A percentile compares a stretch with the other conserved stretches of the same genome.
Evolutionary conservation across 2,113 vertebrate genomes (phyloP).

Genomic region (Sphaerodactylus townsendi): DNA sequence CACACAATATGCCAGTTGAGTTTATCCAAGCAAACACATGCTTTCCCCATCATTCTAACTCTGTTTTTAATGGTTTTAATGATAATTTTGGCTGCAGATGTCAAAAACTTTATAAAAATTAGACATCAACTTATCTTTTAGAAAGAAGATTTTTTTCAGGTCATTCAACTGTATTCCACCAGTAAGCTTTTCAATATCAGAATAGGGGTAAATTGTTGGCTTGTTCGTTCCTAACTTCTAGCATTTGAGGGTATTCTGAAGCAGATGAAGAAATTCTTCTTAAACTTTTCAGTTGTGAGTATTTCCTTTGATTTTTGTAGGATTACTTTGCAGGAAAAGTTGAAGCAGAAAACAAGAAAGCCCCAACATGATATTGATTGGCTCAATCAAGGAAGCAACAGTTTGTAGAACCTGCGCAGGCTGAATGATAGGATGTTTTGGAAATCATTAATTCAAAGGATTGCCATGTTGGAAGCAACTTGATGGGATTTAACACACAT

Average conservation of each 20-base stretch:
- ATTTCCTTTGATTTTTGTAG: background rate
- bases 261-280: background rate
- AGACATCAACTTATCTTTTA: conserved; percentile 20
- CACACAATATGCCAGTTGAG: too few species aligned
- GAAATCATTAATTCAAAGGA: too few species aligned
- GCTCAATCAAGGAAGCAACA: too few species aligned
- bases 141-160: conserved; percentile 8
- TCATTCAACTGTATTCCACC: background rate
- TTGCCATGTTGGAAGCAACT: too few species aligned
- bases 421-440: too few species aligned
- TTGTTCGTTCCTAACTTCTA: background rate
- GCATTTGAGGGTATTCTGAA: background rate
- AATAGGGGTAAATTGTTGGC: background rate
- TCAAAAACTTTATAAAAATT: conserved; percentile 37
- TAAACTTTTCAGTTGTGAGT: background rate
- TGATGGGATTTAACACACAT: too few species aligned
- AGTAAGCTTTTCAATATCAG: background rate
- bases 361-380: too few species aligned
- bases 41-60: too few species aligned
- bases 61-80: too few species aligned
- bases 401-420: too few species aligned
- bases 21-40: too few species aligned
- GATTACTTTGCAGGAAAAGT: background rate
- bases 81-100: conserved; percentile 40
- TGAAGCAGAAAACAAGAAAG: too few species aligned